These are phyloP conservation scores for Platyscapa corneri DNA, from an alignment of 1,140 invertebrate genomes.

Conservation along the genomic window DNA sequence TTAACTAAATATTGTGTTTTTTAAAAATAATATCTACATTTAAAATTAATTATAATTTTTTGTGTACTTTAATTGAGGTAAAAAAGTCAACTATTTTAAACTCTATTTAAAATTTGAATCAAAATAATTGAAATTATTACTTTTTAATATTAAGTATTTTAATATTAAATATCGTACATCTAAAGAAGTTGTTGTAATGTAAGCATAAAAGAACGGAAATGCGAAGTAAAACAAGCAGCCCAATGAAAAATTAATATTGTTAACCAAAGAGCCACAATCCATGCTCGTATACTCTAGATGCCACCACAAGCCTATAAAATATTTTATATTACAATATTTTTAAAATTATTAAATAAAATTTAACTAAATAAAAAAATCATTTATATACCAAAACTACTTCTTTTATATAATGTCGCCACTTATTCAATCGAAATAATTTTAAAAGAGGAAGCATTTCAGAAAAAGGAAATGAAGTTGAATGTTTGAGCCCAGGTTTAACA, in stretches of 20 bases:
- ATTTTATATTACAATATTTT: not conserved
- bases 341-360: not conserved
- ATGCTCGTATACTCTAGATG: constrained; percentile 52
- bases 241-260: constrained; percentile 64
- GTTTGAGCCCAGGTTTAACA: constrained; percentile 49
- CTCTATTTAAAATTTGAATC: not conserved
- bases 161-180: constrained; percentile 50
- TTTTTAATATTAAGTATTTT: not conserved
- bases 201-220: constrained; percentile 60
- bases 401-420: constrained; percentile 56
- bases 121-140: not conserved
- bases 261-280: constrained; percentile 59
- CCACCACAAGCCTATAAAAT: constrained; percentile 53
- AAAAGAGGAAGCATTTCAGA: constrained; percentile 57
- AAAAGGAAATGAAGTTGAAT: constrained; percentile 57
- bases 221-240: constrained; percentile 62
- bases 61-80: no score
- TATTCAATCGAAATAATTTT: constrained; percentile 59
- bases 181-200: constrained; percentile 50
- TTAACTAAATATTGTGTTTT: no score
- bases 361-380: not conserved
- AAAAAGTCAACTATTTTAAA: no score
- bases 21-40: no score
- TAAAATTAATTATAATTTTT: no score
- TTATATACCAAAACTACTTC: constrained; percentile 56